Base-by-base conservation (phyloP, 2,797 vertebrate genomes). In the Adelosebastes latens region DNA sequence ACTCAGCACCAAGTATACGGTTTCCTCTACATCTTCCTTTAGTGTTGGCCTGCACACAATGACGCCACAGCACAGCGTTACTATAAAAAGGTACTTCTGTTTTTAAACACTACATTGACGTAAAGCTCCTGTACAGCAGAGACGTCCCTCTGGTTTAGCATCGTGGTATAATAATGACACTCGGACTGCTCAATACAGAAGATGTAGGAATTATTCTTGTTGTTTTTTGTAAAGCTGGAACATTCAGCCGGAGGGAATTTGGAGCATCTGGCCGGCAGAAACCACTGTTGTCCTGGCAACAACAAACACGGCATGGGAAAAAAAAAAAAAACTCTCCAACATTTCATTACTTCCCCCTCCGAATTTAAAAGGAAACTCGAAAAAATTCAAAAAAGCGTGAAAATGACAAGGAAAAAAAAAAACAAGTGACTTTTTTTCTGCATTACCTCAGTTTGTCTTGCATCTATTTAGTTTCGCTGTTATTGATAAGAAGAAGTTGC, bases 371-470 rank as follows among this genome's bases (percentile, higher is more conserved):
- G 39, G 22, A 86, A 74, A 75, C 53, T n/a, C n/a, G n/a, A n/a
- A n/a, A n/a, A n/a, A n/a, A n/a, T 42, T 13, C 0, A 32, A 22
- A 63, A 78, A 75, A 71, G 22, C 12, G 11, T 65, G 34, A 79
- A 80, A 84, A 86, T 60, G 87, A 94, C 86, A 85, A 93, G 56
- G 78, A 87, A 86, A 90, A 87, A 79, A 61, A 39, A 39, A 80
- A 76, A 58, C 65, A 70, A 60, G 53, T 42, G 65, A 52, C 69
- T 80, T 79, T 82, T 82, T 89, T 93, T 92, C 90, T 92, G 88
- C 91, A 78, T 92, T 93, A 92, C 92, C 93, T 94, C 93, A 88
- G 66, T 85, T 90, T 87, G 70, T 49, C 39, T 80, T 53, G 56
- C 53, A 31, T 77, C n/a, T 58, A 6, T 75, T 82, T 67, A 46